Conservation (phyloP, 1,140 invertebrate species). For the Aethina tumida region DNA sequence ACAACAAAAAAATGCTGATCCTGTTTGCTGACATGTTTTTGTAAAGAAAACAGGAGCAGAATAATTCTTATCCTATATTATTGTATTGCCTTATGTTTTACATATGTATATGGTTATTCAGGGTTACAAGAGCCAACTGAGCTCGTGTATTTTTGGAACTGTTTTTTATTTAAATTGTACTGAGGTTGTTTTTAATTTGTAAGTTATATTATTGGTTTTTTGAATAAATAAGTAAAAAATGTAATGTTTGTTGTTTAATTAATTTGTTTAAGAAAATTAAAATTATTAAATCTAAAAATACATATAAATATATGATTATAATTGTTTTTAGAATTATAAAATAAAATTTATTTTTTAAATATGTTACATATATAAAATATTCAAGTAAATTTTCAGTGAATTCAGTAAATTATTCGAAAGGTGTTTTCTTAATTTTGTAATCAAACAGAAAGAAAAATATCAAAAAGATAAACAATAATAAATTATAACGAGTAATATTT, state of each 20-base stretch:
- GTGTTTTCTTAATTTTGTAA: too few species aligned
- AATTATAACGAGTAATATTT: too few species aligned
- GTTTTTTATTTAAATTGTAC: conserved; percentile 28
- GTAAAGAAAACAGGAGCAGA: conserved; percentile 3
- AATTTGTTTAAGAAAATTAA: too few species aligned
- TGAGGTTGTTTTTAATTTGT: conserved; percentile 27
- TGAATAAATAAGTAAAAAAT: conserved; percentile 21
- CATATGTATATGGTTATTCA: conserved; percentile 32
- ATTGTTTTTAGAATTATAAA: too few species aligned
- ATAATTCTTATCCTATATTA: conserved; percentile 15
- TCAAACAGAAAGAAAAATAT: too few species aligned
- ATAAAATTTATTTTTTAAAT: too few species aligned
- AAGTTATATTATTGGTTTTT: conserved; percentile 27
- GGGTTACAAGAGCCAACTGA: conserved; percentile 33
- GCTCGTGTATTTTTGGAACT: conserved; percentile 27
- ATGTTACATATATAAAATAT: too few species aligned
- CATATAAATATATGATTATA: too few species aligned
- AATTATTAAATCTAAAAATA: too few species aligned
- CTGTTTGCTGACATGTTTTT: conserved; percentile 5
- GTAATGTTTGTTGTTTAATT: conserved; percentile 3
- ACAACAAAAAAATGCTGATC: conserved; percentile 16
- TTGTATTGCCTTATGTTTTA: conserved; percentile 29
- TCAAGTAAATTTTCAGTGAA: too few species aligned
- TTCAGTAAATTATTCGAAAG: too few species aligned
- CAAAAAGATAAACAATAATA: too few species aligned